Evolutionary conservation across 2,888 invertebrate species (phyloP).

Genomic region (Glaucopsyche alexis): DNA sequence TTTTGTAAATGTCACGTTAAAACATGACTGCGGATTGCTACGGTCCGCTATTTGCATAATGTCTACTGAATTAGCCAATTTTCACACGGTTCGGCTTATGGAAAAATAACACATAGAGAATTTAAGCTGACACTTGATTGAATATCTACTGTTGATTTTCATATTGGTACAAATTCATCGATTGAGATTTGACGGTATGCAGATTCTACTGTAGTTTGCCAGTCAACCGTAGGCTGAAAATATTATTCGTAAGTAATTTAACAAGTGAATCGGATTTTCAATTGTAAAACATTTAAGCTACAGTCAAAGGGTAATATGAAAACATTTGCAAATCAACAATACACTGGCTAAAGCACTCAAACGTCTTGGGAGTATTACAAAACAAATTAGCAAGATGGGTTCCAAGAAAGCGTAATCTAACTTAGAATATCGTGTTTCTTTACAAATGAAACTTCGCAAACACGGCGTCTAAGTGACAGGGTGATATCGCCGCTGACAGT

Average conservation of each 20-base stretch:
- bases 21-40: slow-evolving; percentile 19
- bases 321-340: slow-evolving; percentile 1
- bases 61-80: slow-evolving; percentile 7
- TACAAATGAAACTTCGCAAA: slow-evolving; percentile 13
- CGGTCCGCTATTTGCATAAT: slow-evolving; percentile 22
- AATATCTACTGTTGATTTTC: not conserved
- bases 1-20: slow-evolving; percentile 24
- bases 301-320: not conserved
- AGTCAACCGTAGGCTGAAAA: not conserved
- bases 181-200: not conserved
- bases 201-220: not conserved
- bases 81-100: not conserved
- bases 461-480: slow-evolving; percentile 1
- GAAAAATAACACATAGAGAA: not conserved
- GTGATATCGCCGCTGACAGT: slow-evolving; percentile 36
- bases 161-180: not conserved
- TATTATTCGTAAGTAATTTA: not conserved
- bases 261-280: not conserved
- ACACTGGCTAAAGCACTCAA: not conserved
- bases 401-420: slow-evolving; percentile 14
- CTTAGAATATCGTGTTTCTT: slow-evolving; percentile 21
- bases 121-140: not conserved
- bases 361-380: slow-evolving; percentile 12
- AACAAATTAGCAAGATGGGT: slow-evolving; percentile 4
- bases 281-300: not conserved